A percentile compares a stretch with the other conserved stretches of the same genome.
Evolutionary conservation across 2,113 vertebrate genomes (phyloP).

Genomic region (Erinaceus europaeus): DNA sequence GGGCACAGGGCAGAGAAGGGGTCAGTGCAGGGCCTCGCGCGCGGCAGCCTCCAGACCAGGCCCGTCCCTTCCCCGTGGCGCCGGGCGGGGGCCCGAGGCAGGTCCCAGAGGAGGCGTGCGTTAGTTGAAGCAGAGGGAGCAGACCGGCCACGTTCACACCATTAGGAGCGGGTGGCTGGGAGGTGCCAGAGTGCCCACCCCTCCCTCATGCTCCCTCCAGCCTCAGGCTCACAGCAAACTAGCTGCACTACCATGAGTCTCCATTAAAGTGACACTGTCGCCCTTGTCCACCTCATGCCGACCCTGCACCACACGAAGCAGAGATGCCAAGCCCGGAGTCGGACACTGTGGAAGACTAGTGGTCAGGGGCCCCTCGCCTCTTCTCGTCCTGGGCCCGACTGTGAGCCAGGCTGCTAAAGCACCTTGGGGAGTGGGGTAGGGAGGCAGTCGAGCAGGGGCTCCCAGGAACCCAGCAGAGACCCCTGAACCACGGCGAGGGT

Average conservation of each 20-base stretch:
- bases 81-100: not conserved
- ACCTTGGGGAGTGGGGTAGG: not conserved
- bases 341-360: too few species aligned
- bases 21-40: too few species aligned
- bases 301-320: not conserved
- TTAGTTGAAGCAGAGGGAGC: conserved; percentile 68
- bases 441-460: not conserved
- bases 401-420: not conserved
- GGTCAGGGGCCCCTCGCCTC: not conserved
- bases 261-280: conserved; percentile 74
- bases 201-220: conserved; percentile 26
- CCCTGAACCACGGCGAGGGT: not conserved
- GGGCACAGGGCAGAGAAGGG: not conserved
- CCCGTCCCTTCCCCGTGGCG: not conserved
- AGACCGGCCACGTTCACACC: conserved; percentile 21
- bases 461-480: not conserved
- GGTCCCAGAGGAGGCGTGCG: conserved; percentile 61
- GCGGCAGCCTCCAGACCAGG: not conserved
- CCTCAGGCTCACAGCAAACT: conserved; percentile 65
- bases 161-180: conserved; percentile 72
- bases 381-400: not conserved
- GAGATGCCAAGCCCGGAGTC: not conserved
- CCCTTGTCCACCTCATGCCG: not conserved
- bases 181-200: conserved; percentile 36
- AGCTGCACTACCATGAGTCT: conserved; percentile 33